Base-by-base conservation (phyloP, 2,113 vertebrate species). In the Pimephales promelas region DNA sequence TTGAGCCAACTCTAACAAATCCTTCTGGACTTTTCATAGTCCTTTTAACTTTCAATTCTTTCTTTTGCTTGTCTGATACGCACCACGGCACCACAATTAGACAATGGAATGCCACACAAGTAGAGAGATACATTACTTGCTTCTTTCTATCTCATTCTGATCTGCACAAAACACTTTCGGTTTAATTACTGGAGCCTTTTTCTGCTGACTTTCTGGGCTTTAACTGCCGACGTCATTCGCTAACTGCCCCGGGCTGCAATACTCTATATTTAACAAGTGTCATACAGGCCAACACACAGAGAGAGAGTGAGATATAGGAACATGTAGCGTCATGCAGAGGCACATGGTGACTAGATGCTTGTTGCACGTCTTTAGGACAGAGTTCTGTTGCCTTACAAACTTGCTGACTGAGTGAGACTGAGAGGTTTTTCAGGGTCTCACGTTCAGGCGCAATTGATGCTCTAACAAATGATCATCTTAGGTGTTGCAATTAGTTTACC, bases 401-500 rank as follows among this genome's bases (percentile, higher is more conserved):
- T 71, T 77, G 59, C 77, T 20, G 24, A 45, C 73, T 45, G 36
- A 56, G 70, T 64, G n/a, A n/a, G n/a, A n/a, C n/a, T n/a, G n/a
- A n/a, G 49, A 54, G 2, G 18, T 61, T 76, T 28, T 76, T 56
- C 73, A 56, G 28, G 22, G 0, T 56, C 9, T 56, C 73, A 14
- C 49, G 56, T 76, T n/a, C 26, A 56, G 52, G 49, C 73, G 4
- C 10, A 1, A 14, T 54, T 5, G 2, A 10, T 36, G 28, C 28
- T 34, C 73, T 36, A 34, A 54, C 1, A 40, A 88, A 88, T 87
- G 78, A 87, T 87, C 75, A 80, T 84, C 74, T 54, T 56, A 83
- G 84, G 26, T 89, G 84, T 88, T 87, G 78, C 79, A 82, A 54
- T 40, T 80, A 82, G 85, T 88, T 89, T 81, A 79, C 76, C 87